Conservation (phyloP, 2,113 vertebrate species). For the Neolamprologus ventralis region DNA sequence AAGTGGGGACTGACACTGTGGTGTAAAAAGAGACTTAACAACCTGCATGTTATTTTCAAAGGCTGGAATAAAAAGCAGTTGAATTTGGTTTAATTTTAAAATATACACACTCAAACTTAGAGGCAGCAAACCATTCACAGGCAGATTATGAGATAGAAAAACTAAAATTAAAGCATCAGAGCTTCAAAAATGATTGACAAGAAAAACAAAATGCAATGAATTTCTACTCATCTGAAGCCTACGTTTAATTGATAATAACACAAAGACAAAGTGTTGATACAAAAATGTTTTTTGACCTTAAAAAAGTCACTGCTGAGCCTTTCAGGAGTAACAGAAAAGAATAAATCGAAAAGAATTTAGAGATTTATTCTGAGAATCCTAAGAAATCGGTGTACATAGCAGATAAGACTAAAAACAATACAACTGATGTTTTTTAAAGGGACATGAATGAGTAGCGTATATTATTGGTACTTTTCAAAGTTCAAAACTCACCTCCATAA, state of each 20-base stretch:
- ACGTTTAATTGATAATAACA: background rate
- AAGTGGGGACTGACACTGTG: background rate
- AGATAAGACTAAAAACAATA: background rate
- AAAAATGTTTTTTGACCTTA: fast-evolving
- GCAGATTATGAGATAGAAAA: background rate
- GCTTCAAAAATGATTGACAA: background rate
- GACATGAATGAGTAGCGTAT: background rate
- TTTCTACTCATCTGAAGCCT: background rate
- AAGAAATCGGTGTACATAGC: background rate
- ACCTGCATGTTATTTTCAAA: background rate
- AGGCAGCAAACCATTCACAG: background rate
- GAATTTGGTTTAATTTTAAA: background rate
- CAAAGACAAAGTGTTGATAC: background rate
- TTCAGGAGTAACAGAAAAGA: background rate
- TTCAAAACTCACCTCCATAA: background rate
- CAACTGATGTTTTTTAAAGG: background rate
- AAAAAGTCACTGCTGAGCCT: background rate
- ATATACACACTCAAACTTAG: background rate
- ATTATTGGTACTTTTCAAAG: background rate
- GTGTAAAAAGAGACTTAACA: background rate
- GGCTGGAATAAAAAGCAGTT: background rate
- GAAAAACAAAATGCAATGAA: fast-evolving
- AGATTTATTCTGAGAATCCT: fast-evolving
- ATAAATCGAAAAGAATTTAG: background rate
- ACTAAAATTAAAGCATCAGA: background rate